Evolutionary conservation across 2,113 vertebrate genomes (phyloP).

Genomic region (Gymnorhina tibicen): DNA sequence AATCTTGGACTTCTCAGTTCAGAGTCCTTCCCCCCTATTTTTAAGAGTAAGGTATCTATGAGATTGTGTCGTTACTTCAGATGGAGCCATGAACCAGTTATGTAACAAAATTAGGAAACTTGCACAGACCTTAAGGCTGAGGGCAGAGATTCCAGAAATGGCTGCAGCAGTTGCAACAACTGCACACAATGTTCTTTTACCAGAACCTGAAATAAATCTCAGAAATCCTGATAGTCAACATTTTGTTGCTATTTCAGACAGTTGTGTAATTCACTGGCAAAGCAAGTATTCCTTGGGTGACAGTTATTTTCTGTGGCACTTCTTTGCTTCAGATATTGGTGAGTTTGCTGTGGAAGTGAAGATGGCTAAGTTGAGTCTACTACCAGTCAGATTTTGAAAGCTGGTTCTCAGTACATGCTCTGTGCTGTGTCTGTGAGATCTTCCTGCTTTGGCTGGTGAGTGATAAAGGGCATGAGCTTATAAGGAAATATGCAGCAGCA

Average conservation of each 20-base stretch:
- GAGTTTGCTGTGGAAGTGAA: background rate
- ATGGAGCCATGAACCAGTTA: background rate
- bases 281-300: background rate
- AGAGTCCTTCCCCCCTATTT: background rate
- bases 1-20: background rate
- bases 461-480: background rate
- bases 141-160: background rate
- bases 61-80: background rate
- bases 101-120: background rate
- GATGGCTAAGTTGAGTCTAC: background rate
- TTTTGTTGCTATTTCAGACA: background rate
- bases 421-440: background rate
- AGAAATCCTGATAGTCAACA: background rate
- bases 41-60: background rate
- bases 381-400: background rate
- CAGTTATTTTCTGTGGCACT: background rate
- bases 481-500: background rate
- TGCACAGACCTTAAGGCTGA: background rate
- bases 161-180: background rate
- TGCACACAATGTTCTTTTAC: background rate
- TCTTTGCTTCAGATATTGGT: background rate
- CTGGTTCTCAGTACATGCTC: rapidly evolving
- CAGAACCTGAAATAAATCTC: conserved; percentile 12
- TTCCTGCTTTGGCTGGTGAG: background rate
- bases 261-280: background rate